phyloP scores from a whole-genome alignment of 2,113 vertebrate genomes.

The Semnornis frantzii region DNA sequence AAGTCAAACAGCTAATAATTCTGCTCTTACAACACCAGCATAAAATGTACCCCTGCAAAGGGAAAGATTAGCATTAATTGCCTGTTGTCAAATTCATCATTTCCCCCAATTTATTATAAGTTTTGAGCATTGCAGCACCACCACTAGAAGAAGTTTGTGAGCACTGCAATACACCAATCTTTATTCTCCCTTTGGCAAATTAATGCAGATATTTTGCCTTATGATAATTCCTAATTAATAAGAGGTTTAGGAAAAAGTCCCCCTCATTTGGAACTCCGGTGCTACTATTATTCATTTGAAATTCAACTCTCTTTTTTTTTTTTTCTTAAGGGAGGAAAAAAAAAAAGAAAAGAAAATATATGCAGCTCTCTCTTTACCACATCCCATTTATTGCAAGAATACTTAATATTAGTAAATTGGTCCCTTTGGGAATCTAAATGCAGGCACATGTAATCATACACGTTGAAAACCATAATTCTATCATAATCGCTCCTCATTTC shows the following conservation, averaged over 20 bases:
- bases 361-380: slow-evolving; percentile 34
- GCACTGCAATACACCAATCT: slow-evolving; percentile 48
- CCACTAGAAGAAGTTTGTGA: slow-evolving; percentile 41
- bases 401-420: slow-evolving; percentile 81
- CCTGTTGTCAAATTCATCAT: slow-evolving; percentile 65
- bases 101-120: slow-evolving; percentile 58
- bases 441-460: slow-evolving; percentile 67
- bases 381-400: slow-evolving; percentile 67
- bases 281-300: slow-evolving; percentile 67
- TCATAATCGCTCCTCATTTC: slow-evolving; percentile 75
- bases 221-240: slow-evolving; percentile 69
- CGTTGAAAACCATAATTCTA: slow-evolving; percentile 73
- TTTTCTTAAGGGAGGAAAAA: background rate
- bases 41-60: slow-evolving; percentile 49
- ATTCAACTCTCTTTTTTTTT: slow-evolving; percentile 53
- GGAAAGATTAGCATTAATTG: slow-evolving; percentile 58
- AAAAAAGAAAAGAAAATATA: background rate
- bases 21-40: slow-evolving; percentile 34
- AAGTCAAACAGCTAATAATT: slow-evolving; percentile 16
- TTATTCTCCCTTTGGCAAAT: slow-evolving; percentile 55
- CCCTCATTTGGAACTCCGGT: slow-evolving; percentile 50
- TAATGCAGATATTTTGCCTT: slow-evolving; percentile 61
- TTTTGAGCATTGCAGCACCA: slow-evolving; percentile 58
- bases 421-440: slow-evolving; percentile 81
- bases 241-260: slow-evolving; percentile 56